Evolutionary conservation across 2,797 vertebrate species (phyloP).

Genomic region (Apodemus agrarius): DNA sequence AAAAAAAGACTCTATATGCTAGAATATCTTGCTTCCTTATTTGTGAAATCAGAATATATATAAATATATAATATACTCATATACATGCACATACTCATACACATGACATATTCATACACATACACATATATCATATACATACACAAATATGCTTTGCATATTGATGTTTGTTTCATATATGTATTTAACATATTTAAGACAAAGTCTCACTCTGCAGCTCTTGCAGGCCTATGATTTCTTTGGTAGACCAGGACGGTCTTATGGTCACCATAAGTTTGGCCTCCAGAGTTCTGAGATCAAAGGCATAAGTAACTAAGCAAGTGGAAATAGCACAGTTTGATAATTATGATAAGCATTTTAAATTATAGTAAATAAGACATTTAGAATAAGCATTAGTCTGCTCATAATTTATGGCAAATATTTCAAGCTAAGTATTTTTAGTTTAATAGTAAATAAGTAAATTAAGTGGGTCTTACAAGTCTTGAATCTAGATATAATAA

Average conservation of each 20-base stretch:
- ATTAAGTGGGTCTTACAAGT: neutral
- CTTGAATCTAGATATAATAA: neutral
- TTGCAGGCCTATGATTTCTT: neutral
- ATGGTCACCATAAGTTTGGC: neutral
- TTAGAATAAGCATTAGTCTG: conserved; percentile 9
- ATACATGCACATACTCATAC: no score
- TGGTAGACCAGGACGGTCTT: no score
- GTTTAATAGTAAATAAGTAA: neutral
- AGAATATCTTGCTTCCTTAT: neutral
- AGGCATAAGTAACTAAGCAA: neutral
- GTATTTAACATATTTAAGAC: neutral
- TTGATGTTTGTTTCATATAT: neutral
- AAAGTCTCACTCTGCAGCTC: neutral
- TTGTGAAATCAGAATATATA: neutral
- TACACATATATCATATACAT: no score
- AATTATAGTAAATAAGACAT: neutral
- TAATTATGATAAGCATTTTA: neutral
- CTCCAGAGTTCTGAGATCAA: neutral
- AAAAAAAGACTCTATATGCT: neutral
- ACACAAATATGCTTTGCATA: neutral
- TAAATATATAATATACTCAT: no score
- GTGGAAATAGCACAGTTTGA: neutral
- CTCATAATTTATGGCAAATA: neutral
- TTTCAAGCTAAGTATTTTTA: neutral
- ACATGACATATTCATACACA: neutral